Conservation (phyloP, 2,113 vertebrate species). For the Lucifuga dentata region DNA sequence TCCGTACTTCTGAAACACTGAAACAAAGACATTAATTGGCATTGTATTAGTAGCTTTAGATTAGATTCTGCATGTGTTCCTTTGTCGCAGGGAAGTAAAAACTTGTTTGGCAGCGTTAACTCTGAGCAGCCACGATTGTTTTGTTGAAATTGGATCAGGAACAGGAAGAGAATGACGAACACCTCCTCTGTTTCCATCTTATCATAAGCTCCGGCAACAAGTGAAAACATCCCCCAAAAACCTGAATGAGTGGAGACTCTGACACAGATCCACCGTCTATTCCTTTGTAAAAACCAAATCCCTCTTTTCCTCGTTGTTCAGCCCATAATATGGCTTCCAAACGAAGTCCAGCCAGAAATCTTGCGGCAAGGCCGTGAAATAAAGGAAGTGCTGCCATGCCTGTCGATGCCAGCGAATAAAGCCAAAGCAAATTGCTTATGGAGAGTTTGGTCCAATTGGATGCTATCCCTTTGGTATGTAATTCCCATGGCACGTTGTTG, state of each 20-base stretch:
- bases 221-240: constrained; percentile 72
- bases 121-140: constrained; percentile 57
- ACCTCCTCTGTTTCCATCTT: constrained; percentile 42
- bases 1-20: constrained; percentile 3
- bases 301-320: constrained; percentile 69
- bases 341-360: constrained; percentile 81
- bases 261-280: constrained; percentile 72
- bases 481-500: constrained; percentile 80
- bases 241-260: constrained; percentile 71
- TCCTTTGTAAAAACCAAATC: constrained; percentile 77
- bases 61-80: constrained; percentile 50
- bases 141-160: constrained; percentile 77
- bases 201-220: constrained; percentile 75
- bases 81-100: constrained; percentile 73
- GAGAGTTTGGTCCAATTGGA: constrained; percentile 85
- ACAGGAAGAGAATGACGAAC: constrained; percentile 67
- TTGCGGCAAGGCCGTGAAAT: constrained; percentile 72
- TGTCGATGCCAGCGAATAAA: constrained; percentile 80
- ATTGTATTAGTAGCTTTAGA: constrained; percentile 62
- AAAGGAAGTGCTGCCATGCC: constrained; percentile 76
- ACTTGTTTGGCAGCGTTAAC: constrained; percentile 75
- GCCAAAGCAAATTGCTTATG: constrained; percentile 83
- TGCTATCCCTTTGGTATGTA: constrained; percentile 81
- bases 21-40: constrained; percentile 55
- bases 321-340: constrained; percentile 76